Conservation (phyloP, 2,113 vertebrate species). For the pig (Sus scrofa) region T2T-Sscrofa CM000827.6:50079501-50080000, state of each 20-base stretch:
- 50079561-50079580: conserved; percentile 40
- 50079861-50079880: background rate
- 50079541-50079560: conserved; percentile 60
- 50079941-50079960: background rate
- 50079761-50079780: background rate
- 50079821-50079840: background rate
- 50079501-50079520: conserved; percentile 54
- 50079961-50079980: background rate
- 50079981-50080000: background rate
- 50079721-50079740: background rate
- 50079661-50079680: background rate
- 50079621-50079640: background rate
- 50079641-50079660: conserved; percentile 1
- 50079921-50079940: background rate
- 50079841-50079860: background rate
- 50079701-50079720: background rate
- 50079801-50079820: background rate
- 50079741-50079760: background rate
- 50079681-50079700: background rate
- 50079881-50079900: background rate
- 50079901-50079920: background rate
- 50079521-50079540: conserved; percentile 66
- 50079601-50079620: conserved; percentile 10
- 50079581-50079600: conserved; percentile 22
- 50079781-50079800: conserved; percentile 14